A percentile compares a stretch with the other conserved stretches of the same genome.
These are phyloP conservation scores for Lepus timidus DNA, from an alignment of 2,113 vertebrate species.

Conservation along the genomic window DNA sequence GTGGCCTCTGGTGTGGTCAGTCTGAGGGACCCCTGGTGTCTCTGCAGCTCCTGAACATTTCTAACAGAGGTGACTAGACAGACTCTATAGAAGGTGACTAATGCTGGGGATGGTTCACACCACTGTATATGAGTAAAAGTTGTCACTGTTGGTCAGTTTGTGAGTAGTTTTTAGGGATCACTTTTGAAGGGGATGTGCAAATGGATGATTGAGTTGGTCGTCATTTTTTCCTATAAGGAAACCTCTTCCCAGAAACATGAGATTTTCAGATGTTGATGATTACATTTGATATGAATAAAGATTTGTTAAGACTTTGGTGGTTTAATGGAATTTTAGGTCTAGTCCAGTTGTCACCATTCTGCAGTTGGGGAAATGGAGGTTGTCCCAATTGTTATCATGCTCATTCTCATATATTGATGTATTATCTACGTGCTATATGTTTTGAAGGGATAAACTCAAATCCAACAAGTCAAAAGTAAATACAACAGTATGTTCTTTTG, in stretches of 20 bases:
- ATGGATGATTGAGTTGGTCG: background rate
- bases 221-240: slow-evolving; percentile 30
- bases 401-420: background rate
- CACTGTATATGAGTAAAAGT: background rate
- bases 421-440: background rate
- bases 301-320: background rate
- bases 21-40: background rate
- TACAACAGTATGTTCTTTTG: background rate
- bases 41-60: background rate
- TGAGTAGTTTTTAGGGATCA: background rate
- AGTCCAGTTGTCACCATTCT: background rate
- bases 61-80: background rate
- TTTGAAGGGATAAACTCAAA: background rate
- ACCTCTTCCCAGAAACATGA: background rate
- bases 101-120: background rate
- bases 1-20: no score
- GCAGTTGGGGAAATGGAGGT: background rate
- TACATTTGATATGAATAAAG: background rate
- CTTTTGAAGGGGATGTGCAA: slow-evolving; percentile 23
- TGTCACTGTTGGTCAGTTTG: background rate
- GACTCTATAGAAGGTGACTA: background rate
- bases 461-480: background rate
- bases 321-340: slow-evolving; percentile 32
- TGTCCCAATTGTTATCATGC: background rate
- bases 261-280: slow-evolving; percentile 23